Conservation (phyloP, 2,113 vertebrate species). For the Caracal caracal region DNA sequence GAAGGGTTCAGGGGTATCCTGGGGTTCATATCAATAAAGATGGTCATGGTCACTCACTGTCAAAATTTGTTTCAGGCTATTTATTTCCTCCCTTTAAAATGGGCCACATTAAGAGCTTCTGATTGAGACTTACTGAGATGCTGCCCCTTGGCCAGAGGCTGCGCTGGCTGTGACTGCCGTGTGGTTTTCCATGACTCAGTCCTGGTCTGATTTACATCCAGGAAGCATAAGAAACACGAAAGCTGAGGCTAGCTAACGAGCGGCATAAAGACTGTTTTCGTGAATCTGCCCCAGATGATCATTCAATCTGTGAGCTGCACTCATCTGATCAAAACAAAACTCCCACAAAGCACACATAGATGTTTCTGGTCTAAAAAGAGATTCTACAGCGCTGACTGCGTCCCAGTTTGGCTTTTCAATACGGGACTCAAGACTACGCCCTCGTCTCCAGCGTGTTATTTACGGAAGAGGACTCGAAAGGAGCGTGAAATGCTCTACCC, state of each 20-base stretch:
- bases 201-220: background rate
- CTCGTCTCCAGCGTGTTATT: constrained; percentile 1
- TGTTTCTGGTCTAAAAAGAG: constrained; percentile 21
- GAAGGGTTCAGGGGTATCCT: background rate
- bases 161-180: background rate
- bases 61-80: background rate
- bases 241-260: constrained; percentile 24
- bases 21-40: background rate
- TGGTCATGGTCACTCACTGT: background rate
- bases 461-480: background rate
- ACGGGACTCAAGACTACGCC: background rate
- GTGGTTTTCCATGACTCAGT: background rate
- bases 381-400: background rate
- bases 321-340: constrained; percentile 55
- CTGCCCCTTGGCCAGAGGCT: background rate
- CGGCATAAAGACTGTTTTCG: constrained; percentile 5
- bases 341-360: constrained; percentile 37
- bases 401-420: constrained; percentile 23
- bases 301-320: constrained; percentile 14
- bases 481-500: background rate
- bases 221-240: background rate
- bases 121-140: background rate
- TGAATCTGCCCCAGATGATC: background rate
- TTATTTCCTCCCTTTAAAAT: background rate
- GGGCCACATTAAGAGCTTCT: background rate